Conservation (phyloP, 2,888 invertebrate species). For the Nymphalis c-album region DNA sequence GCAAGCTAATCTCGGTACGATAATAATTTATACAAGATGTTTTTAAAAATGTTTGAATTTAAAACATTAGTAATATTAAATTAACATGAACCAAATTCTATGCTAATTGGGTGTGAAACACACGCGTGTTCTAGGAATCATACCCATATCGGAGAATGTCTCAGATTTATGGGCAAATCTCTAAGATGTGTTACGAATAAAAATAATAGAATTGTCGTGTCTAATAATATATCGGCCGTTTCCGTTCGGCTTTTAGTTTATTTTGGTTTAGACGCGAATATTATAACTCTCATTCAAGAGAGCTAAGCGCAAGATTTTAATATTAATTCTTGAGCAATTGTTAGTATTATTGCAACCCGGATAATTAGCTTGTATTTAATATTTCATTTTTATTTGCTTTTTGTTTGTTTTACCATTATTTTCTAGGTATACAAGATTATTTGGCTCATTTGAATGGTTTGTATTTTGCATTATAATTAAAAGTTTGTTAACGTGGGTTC, state of each 20-base stretch:
- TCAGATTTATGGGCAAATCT: constrained; percentile 76
- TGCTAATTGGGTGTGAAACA: constrained; percentile 66
- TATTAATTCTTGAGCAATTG: constrained; percentile 37
- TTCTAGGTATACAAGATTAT: not conserved
- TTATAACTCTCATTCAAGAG: constrained; percentile 71
- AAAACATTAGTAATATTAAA: constrained; percentile 6
- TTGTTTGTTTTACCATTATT: constrained; percentile 28
- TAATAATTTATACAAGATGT: too few relatives aligned
- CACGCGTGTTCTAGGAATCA: constrained; percentile 64
- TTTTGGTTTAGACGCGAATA: constrained; percentile 78
- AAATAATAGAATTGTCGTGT: constrained; percentile 81
- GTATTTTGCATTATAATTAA: too few relatives aligned
- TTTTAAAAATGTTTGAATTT: not conserved
- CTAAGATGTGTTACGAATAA: constrained; percentile 79
- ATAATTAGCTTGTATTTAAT: constrained; percentile 36
- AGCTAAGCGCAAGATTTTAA: constrained; percentile 54
- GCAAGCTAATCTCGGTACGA: too few relatives aligned
- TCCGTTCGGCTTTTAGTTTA: constrained; percentile 78
- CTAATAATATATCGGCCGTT: constrained; percentile 79
- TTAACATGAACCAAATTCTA: constrained; percentile 29
- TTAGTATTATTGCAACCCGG: constrained; percentile 27
- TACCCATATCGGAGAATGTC: constrained; percentile 55
- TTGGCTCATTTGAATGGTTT: too few relatives aligned
- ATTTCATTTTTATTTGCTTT: constrained; percentile 19
- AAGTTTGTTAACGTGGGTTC: too few relatives aligned